Conservation (phyloP, 2,888 invertebrate species). For the Thecocarcelia acutangulata region DNA sequence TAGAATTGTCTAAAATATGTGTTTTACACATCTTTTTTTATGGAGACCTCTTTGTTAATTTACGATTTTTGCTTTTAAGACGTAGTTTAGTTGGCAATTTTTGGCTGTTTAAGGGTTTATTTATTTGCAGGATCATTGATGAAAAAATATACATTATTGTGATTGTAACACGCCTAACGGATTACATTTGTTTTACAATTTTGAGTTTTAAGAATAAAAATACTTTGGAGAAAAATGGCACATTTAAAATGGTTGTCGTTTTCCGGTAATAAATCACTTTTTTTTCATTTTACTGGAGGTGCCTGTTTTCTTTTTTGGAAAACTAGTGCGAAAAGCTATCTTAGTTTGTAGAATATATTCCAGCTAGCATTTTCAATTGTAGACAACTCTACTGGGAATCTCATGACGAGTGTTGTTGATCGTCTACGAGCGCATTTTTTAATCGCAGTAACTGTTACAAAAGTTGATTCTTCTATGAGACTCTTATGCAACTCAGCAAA, state of each 20-base stretch:
- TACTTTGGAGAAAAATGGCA: background rate
- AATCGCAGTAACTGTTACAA: no score
- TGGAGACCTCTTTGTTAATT: constrained; percentile 54
- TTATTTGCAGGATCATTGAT: constrained; percentile 20
- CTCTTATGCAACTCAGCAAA: no score
- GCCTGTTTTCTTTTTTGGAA: no score
- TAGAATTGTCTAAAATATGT: constrained; percentile 21
- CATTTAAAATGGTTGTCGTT: constrained; percentile 42
- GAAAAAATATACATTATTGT: constrained; percentile 38
- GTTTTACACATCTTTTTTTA: constrained; percentile 52
- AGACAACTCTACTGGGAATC: no score
- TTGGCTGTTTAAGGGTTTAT: constrained; percentile 43
- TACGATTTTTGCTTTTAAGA: constrained; percentile 37
- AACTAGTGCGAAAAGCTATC: no score
- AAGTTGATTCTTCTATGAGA: no score
- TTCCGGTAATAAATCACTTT: constrained; percentile 28
- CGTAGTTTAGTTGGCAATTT: constrained; percentile 47
- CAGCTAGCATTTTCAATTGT: no score
- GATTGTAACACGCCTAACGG: constrained; percentile 64
- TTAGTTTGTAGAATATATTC: no score
- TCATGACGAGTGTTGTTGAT: no score
- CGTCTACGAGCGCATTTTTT: no score
- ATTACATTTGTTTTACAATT: constrained; percentile 65
- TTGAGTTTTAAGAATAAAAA: constrained; percentile 11
- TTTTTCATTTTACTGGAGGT: background rate